Evolutionary conservation across 1,140 invertebrate genomes (phyloP).

Genomic region (Branchinecta lynchi): DNA sequence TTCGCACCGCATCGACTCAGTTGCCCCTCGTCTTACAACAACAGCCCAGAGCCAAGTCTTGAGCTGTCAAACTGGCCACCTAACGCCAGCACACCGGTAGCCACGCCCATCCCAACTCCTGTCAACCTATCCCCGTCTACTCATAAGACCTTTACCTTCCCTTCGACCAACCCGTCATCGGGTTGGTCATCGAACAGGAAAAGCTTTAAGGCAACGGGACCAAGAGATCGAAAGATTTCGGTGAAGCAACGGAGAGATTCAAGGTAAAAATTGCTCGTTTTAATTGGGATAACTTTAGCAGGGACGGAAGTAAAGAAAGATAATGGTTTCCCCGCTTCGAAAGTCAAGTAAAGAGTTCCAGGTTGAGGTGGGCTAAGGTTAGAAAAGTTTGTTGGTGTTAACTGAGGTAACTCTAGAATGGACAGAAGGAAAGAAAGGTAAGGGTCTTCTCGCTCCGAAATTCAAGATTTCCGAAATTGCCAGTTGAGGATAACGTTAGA

Average conservation of each 20-base stretch:
- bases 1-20: not conserved
- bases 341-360: too few relatives aligned
- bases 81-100: not conserved
- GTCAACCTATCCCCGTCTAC: not conserved
- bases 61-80: conserved; percentile 2
- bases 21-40: not conserved
- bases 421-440: too few relatives aligned
- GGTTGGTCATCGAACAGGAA: not conserved
- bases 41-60: not conserved
- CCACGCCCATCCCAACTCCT: not conserved
- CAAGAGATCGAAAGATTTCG: not conserved
- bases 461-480: too few relatives aligned
- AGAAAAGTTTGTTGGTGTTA: too few relatives aligned
- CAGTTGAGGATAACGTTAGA: too few relatives aligned
- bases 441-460: too few relatives aligned
- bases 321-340: too few relatives aligned
- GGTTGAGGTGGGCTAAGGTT: too few relatives aligned
- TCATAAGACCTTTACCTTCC: not conserved
- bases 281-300: too few relatives aligned
- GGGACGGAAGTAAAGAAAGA: too few relatives aligned
- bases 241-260: not conserved
- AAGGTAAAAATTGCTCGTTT: not conserved
- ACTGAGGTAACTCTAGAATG: too few relatives aligned
- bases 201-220: not conserved
- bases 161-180: not conserved